Evolutionary conservation across 2,888 invertebrate genomes (phyloP).

Genomic region (Poecilobothrus nobilitatus): DNA sequence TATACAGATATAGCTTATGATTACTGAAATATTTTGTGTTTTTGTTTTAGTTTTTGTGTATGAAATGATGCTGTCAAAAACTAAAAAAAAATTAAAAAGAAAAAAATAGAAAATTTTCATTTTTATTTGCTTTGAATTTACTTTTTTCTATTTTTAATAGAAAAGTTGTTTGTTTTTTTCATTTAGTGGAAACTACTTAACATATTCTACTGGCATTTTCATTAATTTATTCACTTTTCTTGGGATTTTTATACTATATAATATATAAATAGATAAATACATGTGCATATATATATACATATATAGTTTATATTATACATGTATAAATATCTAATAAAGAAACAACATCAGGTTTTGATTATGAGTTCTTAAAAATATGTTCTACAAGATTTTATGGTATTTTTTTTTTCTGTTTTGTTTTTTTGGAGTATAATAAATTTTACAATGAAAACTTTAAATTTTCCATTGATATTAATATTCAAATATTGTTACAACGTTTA

Average conservation of each 20-base stretch:
- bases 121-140: not conserved
- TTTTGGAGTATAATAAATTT: no score
- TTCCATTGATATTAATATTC: no score
- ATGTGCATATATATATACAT: no score
- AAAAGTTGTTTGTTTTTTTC: not conserved
- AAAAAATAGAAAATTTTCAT: no score
- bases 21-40: no score
- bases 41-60: no score
- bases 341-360: not conserved
- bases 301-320: no score
- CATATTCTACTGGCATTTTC: not conserved
- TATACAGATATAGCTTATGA: no score
- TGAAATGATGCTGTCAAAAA: not conserved
- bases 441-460: no score
- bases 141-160: not conserved
- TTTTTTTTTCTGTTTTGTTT: conserved; percentile 3
- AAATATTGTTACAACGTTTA: no score
- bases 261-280: no score
- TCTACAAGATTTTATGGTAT: not conserved
- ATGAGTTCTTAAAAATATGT: not conserved
- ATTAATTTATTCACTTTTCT: not conserved
- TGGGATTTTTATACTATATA: no score
- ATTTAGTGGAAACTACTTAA: not conserved
- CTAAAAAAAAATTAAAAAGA: not conserved
- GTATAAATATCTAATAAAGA: not conserved